Conservation (phyloP, 1,140 invertebrate species). For the Gryon sp. region DNA sequence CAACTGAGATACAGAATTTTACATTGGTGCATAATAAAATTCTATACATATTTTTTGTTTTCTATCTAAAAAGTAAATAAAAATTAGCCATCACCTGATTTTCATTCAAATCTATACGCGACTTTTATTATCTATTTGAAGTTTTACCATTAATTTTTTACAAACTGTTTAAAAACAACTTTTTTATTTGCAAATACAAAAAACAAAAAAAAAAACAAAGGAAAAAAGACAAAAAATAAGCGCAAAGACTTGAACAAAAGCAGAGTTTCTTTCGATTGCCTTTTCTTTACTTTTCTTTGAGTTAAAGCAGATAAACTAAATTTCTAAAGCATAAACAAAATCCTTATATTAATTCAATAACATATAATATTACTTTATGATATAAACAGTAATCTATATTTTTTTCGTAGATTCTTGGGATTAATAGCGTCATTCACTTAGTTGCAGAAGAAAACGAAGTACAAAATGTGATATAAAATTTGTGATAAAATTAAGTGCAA, state of each 20-base stretch:
- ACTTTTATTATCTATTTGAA: not conserved
- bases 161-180: not conserved
- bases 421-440: conserved; percentile 14
- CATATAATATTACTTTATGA: conserved; percentile 75
- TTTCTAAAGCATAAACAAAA: conserved; percentile 77
- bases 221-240: not conserved
- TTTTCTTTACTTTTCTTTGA: conserved; percentile 47
- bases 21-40: conserved; percentile 80
- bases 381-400: conserved; percentile 77
- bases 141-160: not conserved
- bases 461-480: conserved; percentile 15
- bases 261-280: conserved; percentile 38
- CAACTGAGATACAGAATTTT: conserved; percentile 79
- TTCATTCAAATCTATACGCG: conserved; percentile 69
- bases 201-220: not conserved
- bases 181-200: not conserved
- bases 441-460: conserved; percentile 13
- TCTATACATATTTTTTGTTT: conserved; percentile 78
- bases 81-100: conserved; percentile 66
- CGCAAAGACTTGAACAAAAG: conserved; percentile 67
- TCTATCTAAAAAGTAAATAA: conserved; percentile 69
- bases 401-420: conserved; percentile 54
- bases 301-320: conserved; percentile 75
- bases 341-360: conserved; percentile 74
- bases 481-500: conserved; percentile 10